Percentiles rank a stretch among this genome's conserved stretches.
phyloP scores from a whole-genome alignment of 1,140 invertebrate genomes.

The Eupristina koningsbergeri region DNA sequence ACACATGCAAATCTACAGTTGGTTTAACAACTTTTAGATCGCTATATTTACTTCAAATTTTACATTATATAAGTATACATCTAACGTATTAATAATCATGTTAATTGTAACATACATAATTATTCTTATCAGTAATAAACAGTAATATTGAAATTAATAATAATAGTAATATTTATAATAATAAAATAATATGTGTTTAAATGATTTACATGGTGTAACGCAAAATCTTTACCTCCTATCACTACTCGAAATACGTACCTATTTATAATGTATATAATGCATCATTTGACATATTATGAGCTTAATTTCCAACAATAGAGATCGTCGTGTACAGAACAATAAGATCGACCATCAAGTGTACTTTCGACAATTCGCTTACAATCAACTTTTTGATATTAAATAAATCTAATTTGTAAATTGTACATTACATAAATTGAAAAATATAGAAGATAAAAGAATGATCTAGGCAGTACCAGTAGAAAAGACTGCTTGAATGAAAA shows the following conservation, averaged over 20 bases:
- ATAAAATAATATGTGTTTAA: constrained; percentile 46
- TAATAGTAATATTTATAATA: constrained; percentile 30
- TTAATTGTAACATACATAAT: constrained; percentile 38
- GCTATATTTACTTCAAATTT: background rate
- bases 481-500: constrained; percentile 29
- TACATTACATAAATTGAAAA: background rate
- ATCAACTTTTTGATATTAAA: background rate
- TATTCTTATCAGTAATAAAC: constrained; percentile 38
- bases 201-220: constrained; percentile 46
- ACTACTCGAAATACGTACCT: constrained; percentile 1
- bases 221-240: constrained; percentile 18
- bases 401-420: background rate
- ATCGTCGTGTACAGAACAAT: constrained; percentile 60
- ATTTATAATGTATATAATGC: constrained; percentile 52
- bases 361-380: constrained; percentile 31
- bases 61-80: constrained; percentile 51
- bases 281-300: constrained; percentile 61
- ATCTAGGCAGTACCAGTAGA: constrained; percentile 42
- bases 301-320: constrained; percentile 66
- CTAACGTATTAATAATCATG: constrained; percentile 33
- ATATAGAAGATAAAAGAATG: background rate
- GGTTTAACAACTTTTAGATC: background rate
- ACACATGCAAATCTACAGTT: background rate
- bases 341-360: constrained; percentile 51
- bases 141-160: constrained; percentile 38